These are phyloP conservation scores for Coregonus sp. DNA, from an alignment of 2,797 vertebrate species.

Conservation along the genomic window DNA sequence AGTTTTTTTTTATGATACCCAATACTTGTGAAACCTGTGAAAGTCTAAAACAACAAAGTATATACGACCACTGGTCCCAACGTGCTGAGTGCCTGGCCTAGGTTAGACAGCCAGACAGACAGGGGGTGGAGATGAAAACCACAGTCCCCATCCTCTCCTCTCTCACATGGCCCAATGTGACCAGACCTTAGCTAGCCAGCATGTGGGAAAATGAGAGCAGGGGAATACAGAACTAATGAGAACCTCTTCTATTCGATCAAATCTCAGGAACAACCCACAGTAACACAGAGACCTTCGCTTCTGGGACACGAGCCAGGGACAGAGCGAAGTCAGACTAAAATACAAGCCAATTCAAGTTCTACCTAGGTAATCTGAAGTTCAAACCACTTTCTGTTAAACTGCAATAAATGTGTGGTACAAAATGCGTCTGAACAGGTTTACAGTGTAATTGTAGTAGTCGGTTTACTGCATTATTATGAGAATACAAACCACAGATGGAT, in stretches of 20 bases:
- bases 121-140: background rate
- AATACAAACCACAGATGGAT: background rate
- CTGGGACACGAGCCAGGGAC: background rate
- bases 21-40: background rate
- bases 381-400: background rate
- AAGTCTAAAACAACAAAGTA: slow-evolving; percentile 1
- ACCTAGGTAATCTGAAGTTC: background rate
- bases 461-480: background rate
- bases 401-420: background rate
- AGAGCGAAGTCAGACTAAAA: background rate
- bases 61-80: background rate
- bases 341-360: background rate
- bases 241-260: background rate
- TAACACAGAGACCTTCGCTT: background rate
- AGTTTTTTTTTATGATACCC: background rate
- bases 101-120: background rate
- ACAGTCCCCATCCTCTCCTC: background rate
- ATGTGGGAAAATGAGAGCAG: background rate
- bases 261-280: background rate
- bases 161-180: background rate
- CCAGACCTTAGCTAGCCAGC: background rate
- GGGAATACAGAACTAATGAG: slow-evolving; percentile 14
- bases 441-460: background rate
- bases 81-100: background rate
- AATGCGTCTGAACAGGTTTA: background rate